Base-by-base conservation (phyloP, 2,113 vertebrate genomes). In the Oreochromis aureus region DNA sequence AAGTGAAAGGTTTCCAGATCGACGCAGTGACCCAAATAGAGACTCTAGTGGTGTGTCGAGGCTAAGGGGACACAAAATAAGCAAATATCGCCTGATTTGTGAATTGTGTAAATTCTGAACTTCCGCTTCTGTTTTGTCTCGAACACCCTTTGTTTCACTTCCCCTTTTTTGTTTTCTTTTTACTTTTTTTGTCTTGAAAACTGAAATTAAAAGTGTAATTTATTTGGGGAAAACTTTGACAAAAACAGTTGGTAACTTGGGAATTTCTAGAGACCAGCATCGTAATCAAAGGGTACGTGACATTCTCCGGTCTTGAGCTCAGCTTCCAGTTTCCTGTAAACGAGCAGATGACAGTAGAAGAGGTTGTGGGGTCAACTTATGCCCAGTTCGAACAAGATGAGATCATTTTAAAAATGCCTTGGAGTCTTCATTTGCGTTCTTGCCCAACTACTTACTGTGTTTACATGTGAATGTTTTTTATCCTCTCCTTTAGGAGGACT, bases 401-500 rank as follows among this genome's bases (percentile, higher is more conserved):
- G 51, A 73, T 51, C 10, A n/a, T 13, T 80, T 81, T 51, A 34
- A 27, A 89, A 81, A 76, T 55, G 30, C 6, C 10, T 2, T 19
- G 7, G 18, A 5, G 3, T 78, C 18, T 30, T 36, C 1, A 5
- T 82, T 85, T 85, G 13, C 18, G 46, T 55, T 71, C n/a, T 5
- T 55, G 15, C 16, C 3, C 2, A 4, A 7, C 22, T 41, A 22
- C 7, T n/a, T 83, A 7, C 1, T 1, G 4, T 13, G 4, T 34
- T 59, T 6, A 3, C 79, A 83, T 12, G 8, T 13, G 4, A 10
- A 8, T 41, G 6, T 19, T 44, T 48, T 24, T 48, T 55, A 59
- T 73, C 10, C 1, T 80, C 8, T 92, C 27, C 91, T 91, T 80
- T 79, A 99, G 98, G 97, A 97, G 98, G 92, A 98, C 96, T 0